Evolutionary conservation across 2,113 vertebrate species (phyloP).

Genomic region (Archocentrus centrarchus): DNA sequence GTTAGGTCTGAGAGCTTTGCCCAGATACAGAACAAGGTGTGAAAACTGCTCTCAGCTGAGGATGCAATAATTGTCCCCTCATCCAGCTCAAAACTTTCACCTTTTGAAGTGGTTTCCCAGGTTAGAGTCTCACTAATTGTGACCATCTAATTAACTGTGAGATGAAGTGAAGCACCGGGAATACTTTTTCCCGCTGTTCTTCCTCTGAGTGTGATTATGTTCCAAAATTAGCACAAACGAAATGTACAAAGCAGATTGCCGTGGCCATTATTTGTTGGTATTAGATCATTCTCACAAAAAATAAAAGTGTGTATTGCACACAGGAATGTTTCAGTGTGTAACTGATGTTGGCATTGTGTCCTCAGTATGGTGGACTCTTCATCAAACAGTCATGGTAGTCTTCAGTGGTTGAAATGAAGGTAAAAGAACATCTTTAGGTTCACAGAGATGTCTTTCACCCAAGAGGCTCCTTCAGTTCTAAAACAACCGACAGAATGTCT

Average conservation of each 20-base stretch:
- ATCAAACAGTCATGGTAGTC: not conserved
- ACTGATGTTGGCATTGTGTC: not conserved
- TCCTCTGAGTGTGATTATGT: not conserved
- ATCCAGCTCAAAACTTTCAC: not conserved
- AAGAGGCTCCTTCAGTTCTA: too few relatives aligned
- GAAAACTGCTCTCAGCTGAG: not conserved
- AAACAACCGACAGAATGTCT: too few relatives aligned
- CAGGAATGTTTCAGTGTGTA: not conserved
- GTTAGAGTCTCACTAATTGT: constrained; percentile 10
- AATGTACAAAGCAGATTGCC: not conserved
- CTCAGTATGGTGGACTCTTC: not conserved
- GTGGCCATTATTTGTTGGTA: not conserved
- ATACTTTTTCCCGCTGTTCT: not conserved
- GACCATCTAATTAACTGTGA: not conserved
- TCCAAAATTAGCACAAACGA: not conserved
- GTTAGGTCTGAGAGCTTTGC: not conserved
- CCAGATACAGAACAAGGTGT: constrained; percentile 13
- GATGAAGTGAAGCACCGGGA: not conserved
- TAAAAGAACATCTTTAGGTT: too few relatives aligned
- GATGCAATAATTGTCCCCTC: not conserved
- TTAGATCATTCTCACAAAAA: not conserved
- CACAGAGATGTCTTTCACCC: too few relatives aligned
- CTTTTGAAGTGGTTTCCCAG: constrained; percentile 24
- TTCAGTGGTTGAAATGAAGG: too few relatives aligned
- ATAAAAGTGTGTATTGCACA: not conserved